phyloP scores from a whole-genome alignment of 1,140 invertebrate species.

The Anthonomus grandis region DNA sequence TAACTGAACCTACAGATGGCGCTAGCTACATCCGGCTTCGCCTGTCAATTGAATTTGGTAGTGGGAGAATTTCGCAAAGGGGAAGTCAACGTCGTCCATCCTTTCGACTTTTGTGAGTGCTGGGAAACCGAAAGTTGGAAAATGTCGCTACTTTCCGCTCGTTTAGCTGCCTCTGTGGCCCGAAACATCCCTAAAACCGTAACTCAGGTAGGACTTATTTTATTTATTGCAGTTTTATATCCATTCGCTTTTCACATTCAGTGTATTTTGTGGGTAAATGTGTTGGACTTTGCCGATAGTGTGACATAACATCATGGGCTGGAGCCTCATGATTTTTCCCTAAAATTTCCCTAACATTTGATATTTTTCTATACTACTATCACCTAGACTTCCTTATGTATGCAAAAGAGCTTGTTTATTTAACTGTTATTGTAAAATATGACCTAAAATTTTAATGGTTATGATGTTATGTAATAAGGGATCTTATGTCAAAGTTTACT shows the following conservation, averaged over 20 bases:
- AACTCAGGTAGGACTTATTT: slow-evolving; percentile 61
- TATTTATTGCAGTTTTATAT: background rate
- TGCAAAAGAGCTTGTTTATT: too few relatives aligned
- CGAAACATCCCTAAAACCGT: slow-evolving; percentile 77
- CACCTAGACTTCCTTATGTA: too few relatives aligned
- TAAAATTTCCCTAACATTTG: too few relatives aligned
- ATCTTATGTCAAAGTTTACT: too few relatives aligned
- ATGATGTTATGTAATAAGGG: too few relatives aligned
- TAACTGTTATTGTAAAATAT: too few relatives aligned
- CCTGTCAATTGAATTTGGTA: too few relatives aligned
- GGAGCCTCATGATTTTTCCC: too few relatives aligned
- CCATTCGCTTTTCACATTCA: background rate
- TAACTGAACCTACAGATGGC: too few relatives aligned
- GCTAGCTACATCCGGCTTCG: too few relatives aligned
- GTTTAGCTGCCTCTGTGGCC: slow-evolving; percentile 77
- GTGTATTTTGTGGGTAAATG: background rate
- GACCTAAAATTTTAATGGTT: too few relatives aligned
- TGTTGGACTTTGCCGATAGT: slow-evolving; percentile 25
- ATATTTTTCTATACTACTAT: too few relatives aligned
- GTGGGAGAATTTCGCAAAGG: background rate
- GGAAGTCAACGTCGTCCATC: background rate
- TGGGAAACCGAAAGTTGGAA: slow-evolving; percentile 42
- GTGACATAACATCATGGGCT: slow-evolving; percentile 29
- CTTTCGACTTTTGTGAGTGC: slow-evolving; percentile 17
- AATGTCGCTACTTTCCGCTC: slow-evolving; percentile 80